Evolutionary conservation across 2,113 vertebrate genomes (phyloP).

Genomic region (Lampris megalopsis): DNA sequence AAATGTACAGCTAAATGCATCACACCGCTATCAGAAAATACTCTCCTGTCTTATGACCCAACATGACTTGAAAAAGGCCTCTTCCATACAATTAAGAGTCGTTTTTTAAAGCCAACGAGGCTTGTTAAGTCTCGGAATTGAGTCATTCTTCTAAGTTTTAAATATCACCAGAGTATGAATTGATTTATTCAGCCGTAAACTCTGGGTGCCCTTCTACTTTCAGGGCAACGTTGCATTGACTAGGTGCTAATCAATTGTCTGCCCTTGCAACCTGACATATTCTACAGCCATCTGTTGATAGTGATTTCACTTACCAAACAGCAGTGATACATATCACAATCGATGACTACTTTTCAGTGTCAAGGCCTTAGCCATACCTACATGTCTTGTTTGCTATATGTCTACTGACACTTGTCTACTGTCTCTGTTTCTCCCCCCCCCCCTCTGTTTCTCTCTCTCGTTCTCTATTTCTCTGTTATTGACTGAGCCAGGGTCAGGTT

Average conservation of each 20-base stretch:
- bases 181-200: conserved; percentile 27
- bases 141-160: conserved; percentile 27
- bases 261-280: conserved; percentile 50
- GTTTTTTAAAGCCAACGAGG: conserved; percentile 15
- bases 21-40: not conserved
- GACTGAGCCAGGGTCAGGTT: conserved; percentile 6
- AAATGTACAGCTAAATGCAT: conserved; percentile 5
- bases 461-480: conserved; percentile 15
- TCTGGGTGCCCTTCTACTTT: conserved; percentile 25
- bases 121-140: conserved; percentile 12
- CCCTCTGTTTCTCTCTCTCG: not conserved
- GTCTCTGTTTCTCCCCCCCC: not conserved
- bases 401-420: not conserved
- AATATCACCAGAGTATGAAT: not conserved
- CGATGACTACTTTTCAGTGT: conserved; percentile 49
- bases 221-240: conserved; percentile 27
- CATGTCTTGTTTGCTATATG: conserved; percentile 42
- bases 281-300: conserved; percentile 46
- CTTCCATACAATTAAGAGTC: conserved; percentile 21
- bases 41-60: not conserved
- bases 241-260: conserved; percentile 56
- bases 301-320: conserved; percentile 58
- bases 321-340: conserved; percentile 60
- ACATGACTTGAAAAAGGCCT: not conserved
- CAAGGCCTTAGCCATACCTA: conserved; percentile 19